Conservation (phyloP, 2,888 invertebrate species). For the Vesta saturnalis region DNA sequence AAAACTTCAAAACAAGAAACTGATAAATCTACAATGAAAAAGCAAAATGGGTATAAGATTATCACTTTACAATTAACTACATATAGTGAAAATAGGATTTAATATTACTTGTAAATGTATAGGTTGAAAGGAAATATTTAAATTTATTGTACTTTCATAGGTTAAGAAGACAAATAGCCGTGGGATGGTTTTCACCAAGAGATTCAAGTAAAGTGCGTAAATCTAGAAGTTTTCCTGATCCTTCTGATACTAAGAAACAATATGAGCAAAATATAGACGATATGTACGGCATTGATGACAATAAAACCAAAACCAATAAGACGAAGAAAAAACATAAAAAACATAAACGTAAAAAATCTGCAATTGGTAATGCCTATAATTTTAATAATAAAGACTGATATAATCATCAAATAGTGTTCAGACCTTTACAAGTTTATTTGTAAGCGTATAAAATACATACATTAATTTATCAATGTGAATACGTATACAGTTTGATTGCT, state of each 20-base stretch:
- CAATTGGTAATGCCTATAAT: constrained; percentile 46
- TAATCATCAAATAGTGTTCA: background rate
- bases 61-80: constrained; percentile 49
- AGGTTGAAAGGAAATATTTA: background rate
- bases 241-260: constrained; percentile 23
- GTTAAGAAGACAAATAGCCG: constrained; percentile 39
- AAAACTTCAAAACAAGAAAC: constrained; percentile 43
- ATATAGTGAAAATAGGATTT: constrained; percentile 16
- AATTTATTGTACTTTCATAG: constrained; percentile 22
- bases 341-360: constrained; percentile 54
- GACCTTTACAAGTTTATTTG: background rate
- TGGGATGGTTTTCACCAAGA: constrained; percentile 38
- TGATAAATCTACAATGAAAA: constrained; percentile 43
- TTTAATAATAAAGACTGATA: constrained; percentile 44
- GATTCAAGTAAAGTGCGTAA: constrained; percentile 46
- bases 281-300: constrained; percentile 34
- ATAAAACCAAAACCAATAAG: constrained; percentile 40
- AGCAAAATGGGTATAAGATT: constrained; percentile 53
- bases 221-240: constrained; percentile 54
- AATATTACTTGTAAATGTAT: background rate
- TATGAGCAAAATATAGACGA: constrained; percentile 25
- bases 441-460: background rate
- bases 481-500: background rate
- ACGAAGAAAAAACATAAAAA: constrained; percentile 55
- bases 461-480: background rate